Percentiles rank a stretch among this genome's conserved stretches.
phyloP scores from a whole-genome alignment of 1,140 invertebrate species.

The Ganaspis sp. region DNA sequence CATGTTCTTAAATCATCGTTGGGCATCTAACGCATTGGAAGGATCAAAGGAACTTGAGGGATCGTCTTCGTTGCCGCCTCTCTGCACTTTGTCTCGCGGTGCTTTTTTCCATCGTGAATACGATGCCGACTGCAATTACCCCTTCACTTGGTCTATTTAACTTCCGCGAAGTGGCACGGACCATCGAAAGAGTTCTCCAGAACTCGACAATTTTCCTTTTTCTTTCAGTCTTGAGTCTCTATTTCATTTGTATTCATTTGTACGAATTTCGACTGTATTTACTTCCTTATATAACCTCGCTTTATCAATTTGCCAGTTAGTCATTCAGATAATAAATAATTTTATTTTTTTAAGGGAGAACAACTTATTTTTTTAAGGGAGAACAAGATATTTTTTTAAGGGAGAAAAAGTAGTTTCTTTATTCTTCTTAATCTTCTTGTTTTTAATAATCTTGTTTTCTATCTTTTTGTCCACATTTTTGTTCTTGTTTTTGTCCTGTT shows the following conservation, averaged over 20 bases:
- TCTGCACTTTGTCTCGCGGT: conserved; percentile 56
- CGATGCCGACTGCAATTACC: conserved; percentile 69
- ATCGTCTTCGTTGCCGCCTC: conserved; percentile 48
- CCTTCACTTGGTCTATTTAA: conserved; percentile 72
- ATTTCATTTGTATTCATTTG: neutral
- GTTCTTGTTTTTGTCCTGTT: too few relatives aligned
- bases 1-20: conserved; percentile 69
- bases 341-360: too few relatives aligned
- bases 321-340: too few relatives aligned
- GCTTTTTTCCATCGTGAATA: conserved; percentile 55
- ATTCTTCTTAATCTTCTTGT: too few relatives aligned
- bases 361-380: too few relatives aligned
- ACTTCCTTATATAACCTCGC: too few relatives aligned
- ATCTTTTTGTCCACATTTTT: too few relatives aligned
- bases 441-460: too few relatives aligned
- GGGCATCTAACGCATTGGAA: conserved; percentile 70
- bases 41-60: conserved; percentile 69
- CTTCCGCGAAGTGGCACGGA: conserved; percentile 63
- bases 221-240: neutral
- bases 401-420: too few relatives aligned
- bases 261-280: neutral
- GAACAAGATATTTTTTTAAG: too few relatives aligned
- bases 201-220: conserved; percentile 49
- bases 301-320: too few relatives aligned
- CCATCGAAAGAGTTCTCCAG: conserved; percentile 65